Percentiles rank a stretch among this genome's conserved stretches.
phyloP scores from a whole-genome alignment of 1,140 invertebrate genomes.

The Drosophila equinoxialis region DNA sequence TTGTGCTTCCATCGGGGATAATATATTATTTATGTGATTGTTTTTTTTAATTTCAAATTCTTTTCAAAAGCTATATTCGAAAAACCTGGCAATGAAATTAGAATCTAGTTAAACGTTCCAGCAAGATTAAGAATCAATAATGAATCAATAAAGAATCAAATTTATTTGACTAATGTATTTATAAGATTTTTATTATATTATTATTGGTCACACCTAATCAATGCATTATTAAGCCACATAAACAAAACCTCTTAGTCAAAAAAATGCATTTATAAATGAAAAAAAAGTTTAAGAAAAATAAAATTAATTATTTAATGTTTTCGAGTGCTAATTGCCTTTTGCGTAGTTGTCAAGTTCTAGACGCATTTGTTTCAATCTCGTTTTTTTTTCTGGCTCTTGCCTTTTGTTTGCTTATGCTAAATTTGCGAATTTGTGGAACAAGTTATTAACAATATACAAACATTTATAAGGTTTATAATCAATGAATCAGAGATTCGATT shows the following conservation, averaged over 20 bases:
- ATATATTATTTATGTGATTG: too few species aligned
- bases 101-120: too few species aligned
- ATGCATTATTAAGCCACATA: slow-evolving; percentile 1
- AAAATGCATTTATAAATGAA: neutral
- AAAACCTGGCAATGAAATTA: too few species aligned
- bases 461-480: slow-evolving; percentile 15
- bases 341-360: slow-evolving; percentile 1
- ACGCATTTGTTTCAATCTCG: neutral
- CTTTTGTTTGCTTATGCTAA: neutral
- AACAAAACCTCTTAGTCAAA: neutral
- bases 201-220: slow-evolving; percentile 12
- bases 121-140: too few species aligned
- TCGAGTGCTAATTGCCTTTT: slow-evolving; percentile 16
- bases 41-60: too few species aligned
- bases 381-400: neutral
- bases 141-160: neutral
- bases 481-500: neutral
- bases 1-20: too few species aligned
- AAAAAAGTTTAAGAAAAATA: neutral
- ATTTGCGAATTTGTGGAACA: neutral
- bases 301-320: slow-evolving; percentile 6
- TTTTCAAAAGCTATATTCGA: too few species aligned
- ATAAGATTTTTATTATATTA: neutral
- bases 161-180: slow-evolving; percentile 4
- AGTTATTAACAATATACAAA: slow-evolving; percentile 16